Conservation (phyloP, 1,140 invertebrate species). For the Penaeus indicus region DNA sequence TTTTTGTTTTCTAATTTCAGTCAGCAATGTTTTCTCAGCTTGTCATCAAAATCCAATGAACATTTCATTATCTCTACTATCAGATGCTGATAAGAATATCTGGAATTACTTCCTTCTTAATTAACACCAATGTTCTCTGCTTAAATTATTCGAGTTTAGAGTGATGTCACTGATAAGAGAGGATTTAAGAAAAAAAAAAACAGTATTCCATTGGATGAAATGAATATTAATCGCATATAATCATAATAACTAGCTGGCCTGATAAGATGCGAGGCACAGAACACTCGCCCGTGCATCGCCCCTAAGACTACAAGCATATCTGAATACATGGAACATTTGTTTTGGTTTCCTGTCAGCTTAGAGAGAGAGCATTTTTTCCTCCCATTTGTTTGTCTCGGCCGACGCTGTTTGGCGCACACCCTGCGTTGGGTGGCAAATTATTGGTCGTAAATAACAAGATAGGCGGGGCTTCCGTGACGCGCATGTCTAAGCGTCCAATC, state of each 20-base stretch:
- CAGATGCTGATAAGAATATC: too few relatives aligned
- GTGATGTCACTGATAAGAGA: too few relatives aligned
- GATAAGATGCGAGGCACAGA: constrained; percentile 19
- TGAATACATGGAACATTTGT: constrained; percentile 40
- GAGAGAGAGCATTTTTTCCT: constrained; percentile 5
- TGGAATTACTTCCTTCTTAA: too few relatives aligned
- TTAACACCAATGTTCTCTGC: too few relatives aligned
- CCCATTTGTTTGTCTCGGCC: constrained; percentile 56
- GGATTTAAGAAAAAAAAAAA: neutral
- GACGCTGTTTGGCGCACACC: constrained; percentile 54
- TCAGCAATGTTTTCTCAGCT: too few relatives aligned
- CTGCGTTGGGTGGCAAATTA: constrained; percentile 58
- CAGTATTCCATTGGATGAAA: neutral
- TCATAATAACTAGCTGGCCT: neutral
- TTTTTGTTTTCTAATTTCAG: too few relatives aligned
- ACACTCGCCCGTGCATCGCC: constrained; percentile 27
- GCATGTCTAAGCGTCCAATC: constrained; percentile 56
- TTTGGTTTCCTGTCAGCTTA: constrained; percentile 44
- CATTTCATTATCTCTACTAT: too few relatives aligned
- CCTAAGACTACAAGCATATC: constrained; percentile 41
- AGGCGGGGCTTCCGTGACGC: constrained; percentile 55
- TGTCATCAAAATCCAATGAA: too few relatives aligned
- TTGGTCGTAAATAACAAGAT: constrained; percentile 61
- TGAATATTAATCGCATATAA: too few relatives aligned
- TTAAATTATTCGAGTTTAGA: too few relatives aligned